phyloP scores from a whole-genome alignment of 2,888 invertebrate genomes.

The Stenoptilia bipunctidactyla region DNA sequence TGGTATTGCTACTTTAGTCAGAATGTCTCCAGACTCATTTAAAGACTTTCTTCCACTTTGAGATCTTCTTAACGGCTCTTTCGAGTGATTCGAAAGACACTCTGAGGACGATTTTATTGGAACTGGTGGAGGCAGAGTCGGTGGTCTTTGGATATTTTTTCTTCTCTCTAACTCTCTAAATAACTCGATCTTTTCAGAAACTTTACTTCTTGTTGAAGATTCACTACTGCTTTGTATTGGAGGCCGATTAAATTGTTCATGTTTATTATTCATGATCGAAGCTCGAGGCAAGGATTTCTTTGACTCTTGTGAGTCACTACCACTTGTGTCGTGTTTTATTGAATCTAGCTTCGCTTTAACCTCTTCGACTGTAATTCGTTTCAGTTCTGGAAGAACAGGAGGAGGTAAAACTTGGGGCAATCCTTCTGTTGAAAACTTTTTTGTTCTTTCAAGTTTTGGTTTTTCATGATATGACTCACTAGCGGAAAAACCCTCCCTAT shows the following conservation, averaged over 20 bases:
- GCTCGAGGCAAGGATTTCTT: constrained; percentile 48
- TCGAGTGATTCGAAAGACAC: constrained; percentile 30
- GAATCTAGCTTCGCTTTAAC: constrained; percentile 71
- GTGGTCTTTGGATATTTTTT: constrained; percentile 58
- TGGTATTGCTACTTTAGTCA: constrained; percentile 89
- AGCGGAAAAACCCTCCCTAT: constrained; percentile 64
- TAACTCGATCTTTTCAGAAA: constrained; percentile 64
- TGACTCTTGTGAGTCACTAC: constrained; percentile 65
- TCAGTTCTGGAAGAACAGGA: constrained; percentile 43
- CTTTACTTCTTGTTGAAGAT: constrained; percentile 57
- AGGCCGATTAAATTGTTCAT: constrained; percentile 24
- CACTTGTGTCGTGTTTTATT: constrained; percentile 53
- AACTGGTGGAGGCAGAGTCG: constrained; percentile 58
- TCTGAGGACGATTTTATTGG: constrained; percentile 46
- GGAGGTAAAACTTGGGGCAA: constrained; percentile 53
- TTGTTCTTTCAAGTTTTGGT: constrained; percentile 64
- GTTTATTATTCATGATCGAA: constrained; percentile 26
- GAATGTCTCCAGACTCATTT: constrained; percentile 80
- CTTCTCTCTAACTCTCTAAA: constrained; percentile 59
- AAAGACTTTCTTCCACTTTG: constrained; percentile 60
- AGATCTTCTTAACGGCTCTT: constrained; percentile 52
- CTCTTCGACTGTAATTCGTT: constrained; percentile 63
- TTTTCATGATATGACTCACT: constrained; percentile 59
- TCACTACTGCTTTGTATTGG: constrained; percentile 43
- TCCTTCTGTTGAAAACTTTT: constrained; percentile 67